These are phyloP conservation scores for Bacillus rossius DNA, from an alignment of 1,140 invertebrate genomes.

Conservation along the genomic window DNA sequence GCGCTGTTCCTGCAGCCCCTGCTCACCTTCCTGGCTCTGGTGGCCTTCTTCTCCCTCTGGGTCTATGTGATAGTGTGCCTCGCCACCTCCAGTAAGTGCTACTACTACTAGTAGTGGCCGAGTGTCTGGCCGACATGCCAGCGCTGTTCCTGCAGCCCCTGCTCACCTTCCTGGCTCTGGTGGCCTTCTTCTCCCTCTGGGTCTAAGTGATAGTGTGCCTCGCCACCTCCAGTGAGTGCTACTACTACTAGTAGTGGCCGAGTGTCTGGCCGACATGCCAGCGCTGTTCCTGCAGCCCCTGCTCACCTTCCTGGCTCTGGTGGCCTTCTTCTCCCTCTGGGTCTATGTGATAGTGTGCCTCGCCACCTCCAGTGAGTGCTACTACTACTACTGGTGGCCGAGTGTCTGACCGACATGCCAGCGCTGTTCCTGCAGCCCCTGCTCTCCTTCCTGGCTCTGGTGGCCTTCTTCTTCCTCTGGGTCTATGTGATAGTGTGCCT, in stretches of 20 bases:
- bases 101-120: too few relatives aligned
- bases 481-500: constrained; percentile 66
- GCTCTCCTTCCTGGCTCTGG: constrained; percentile 72
- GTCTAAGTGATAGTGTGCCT: constrained; percentile 66
- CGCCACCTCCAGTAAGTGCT: constrained; percentile 64
- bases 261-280: constrained; percentile 74
- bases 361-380: constrained; percentile 64
- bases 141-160: constrained; percentile 83
- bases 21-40: constrained; percentile 72
- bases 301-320: constrained; percentile 72
- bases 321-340: constrained; percentile 82
- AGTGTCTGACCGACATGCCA: constrained; percentile 74
- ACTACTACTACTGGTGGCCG: too few relatives aligned
- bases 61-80: constrained; percentile 66
- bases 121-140: constrained; percentile 74
- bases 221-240: constrained; percentile 64
- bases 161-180: constrained; percentile 72
- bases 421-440: constrained; percentile 83
- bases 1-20: constrained; percentile 83
- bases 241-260: too few relatives aligned
- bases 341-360: constrained; percentile 66
- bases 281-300: constrained; percentile 83
- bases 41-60: constrained; percentile 82
- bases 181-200: constrained; percentile 82
- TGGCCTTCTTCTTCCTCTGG: constrained; percentile 82